Conservation (phyloP, 2,888 invertebrate species). For the Pollenia angustigena region DNA sequence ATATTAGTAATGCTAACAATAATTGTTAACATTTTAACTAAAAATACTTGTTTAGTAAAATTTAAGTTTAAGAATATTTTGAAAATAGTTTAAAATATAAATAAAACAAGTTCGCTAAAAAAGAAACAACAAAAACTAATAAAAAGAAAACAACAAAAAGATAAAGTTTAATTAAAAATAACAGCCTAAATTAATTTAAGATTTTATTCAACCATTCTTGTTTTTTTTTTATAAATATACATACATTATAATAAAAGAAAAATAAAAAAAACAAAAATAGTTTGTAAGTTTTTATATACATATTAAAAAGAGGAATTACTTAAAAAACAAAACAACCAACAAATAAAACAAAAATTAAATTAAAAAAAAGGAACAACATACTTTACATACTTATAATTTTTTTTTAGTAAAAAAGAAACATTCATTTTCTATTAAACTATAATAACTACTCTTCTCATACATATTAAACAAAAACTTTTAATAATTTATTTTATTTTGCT, state of each 20-base stretch:
- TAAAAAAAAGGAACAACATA: background rate
- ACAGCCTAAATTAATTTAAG: constrained; percentile 53
- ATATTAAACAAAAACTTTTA: constrained; percentile 38
- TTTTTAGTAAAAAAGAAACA: constrained; percentile 42
- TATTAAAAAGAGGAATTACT: constrained; percentile 57
- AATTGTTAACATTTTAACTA: constrained; percentile 70
- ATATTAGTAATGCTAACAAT: constrained; percentile 59
- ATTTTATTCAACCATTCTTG: constrained; percentile 56
- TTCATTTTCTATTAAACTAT: constrained; percentile 49
- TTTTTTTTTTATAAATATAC: constrained; percentile 62
- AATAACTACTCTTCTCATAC: constrained; percentile 39
- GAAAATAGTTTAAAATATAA: constrained; percentile 60
- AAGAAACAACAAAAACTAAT: constrained; percentile 44
- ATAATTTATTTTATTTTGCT: constrained; percentile 50
- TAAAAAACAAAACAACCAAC: constrained; percentile 36
- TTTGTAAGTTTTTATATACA: constrained; percentile 60
- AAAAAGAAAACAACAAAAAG: constrained; percentile 48
- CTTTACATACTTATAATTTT: constrained; percentile 6
- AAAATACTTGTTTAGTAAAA: constrained; percentile 55
- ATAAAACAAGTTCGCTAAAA: constrained; percentile 65
- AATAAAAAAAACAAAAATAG: constrained; percentile 30
- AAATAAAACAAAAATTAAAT: constrained; percentile 20
- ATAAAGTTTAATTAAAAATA: constrained; percentile 34
- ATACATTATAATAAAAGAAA: constrained; percentile 33
- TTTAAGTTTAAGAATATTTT: constrained; percentile 65